Base-by-base conservation (phyloP, 2,888 invertebrate genomes). In the Xestia sexstrigata region DNA sequence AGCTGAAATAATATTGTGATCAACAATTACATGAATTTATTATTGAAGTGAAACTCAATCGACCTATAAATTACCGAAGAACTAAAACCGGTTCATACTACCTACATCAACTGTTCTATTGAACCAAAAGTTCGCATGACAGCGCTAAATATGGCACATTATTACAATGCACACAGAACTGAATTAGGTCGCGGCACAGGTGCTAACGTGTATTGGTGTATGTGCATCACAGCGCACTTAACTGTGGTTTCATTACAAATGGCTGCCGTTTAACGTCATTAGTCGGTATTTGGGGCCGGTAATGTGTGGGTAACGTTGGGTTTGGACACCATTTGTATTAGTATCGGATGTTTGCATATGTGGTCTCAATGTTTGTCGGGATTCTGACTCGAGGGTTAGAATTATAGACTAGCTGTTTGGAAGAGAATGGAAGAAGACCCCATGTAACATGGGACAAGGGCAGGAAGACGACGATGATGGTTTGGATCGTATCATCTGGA, bases 141-240 rank as follows among this genome's bases (percentile, higher is more conserved):
- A 65, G 52, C 79, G 76, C 72, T 70, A 79, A 82, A 80, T 82
- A 67, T 66, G 74, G 70, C 67, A 78, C 76, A 63, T 87, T 76
- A 87, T 70, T 75, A 76, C 76, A 75, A 71, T 71, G 78, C 74
- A 75, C 47, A 79, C 66, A 35, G 69, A 45, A 35, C 70, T 7
- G 42, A 85, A 87, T 80, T 70, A 75, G 87, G 87, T 87, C 81
- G 86, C 69, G 63, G 72, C 74, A 52, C 83, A 81, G 81, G 83
- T 87, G 87, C 76, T 87, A 85, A 88, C 83, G 77, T 87, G 65
- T 70, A 77, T 83, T 60, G 63, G 69, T 62, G 39, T 60, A 35
- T 79, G 62, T 79, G 69, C 68, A 82, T 69, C 74, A 66, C 52
- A 39, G 55, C 26, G 23, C 68, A 74, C 70, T 75, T 67, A 72